Evolutionary conservation across 2,113 vertebrate species (phyloP).

Genomic region (Hirundichthys speculiger): DNA sequence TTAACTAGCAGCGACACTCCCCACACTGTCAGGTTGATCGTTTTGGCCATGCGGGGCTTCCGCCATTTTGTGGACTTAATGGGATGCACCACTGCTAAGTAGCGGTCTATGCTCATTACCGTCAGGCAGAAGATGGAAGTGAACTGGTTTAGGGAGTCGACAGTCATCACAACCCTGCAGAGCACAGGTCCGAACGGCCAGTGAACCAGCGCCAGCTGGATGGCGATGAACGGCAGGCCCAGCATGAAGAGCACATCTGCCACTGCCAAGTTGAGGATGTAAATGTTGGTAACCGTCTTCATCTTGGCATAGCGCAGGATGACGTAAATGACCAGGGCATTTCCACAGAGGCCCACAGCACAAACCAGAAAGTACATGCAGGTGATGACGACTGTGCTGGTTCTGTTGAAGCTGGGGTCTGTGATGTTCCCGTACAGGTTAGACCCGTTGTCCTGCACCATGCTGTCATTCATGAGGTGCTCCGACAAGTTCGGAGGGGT

Average conservation of each 20-base stretch:
- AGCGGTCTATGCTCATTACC: slow-evolving; percentile 95
- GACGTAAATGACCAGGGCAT: slow-evolving; percentile 95
- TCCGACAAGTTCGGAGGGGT: slow-evolving; percentile 78
- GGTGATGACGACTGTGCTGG: slow-evolving; percentile 91
- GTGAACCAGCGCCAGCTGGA: slow-evolving; percentile 94
- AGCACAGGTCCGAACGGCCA: slow-evolving; percentile 95
- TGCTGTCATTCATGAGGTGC: slow-evolving; percentile 79
- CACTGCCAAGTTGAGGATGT: slow-evolving; percentile 97
- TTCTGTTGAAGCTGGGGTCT: slow-evolving; percentile 83
- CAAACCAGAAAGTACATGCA: slow-evolving; percentile 95
- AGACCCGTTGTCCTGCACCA: slow-evolving; percentile 80
- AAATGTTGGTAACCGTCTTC: slow-evolving; percentile 98
- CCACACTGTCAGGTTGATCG: slow-evolving; percentile 92
- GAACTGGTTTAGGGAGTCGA: slow-evolving; percentile 97
- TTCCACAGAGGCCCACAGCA: slow-evolving; percentile 90
- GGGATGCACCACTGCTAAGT: slow-evolving; percentile 96
- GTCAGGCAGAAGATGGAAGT: slow-evolving; percentile 98
- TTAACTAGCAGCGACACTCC: slow-evolving; percentile 92
- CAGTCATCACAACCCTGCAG: slow-evolving; percentile 93
- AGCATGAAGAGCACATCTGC: slow-evolving; percentile 97
- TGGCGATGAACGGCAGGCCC: slow-evolving; percentile 93
- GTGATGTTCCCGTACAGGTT: slow-evolving; percentile 72
- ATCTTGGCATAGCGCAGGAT: slow-evolving; percentile 97
- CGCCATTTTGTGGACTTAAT: slow-evolving; percentile 96
- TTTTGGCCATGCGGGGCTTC: slow-evolving; percentile 91